Base-by-base conservation (phyloP, 1,140 invertebrate genomes). In the Paralvinella palmiformis region DNA sequence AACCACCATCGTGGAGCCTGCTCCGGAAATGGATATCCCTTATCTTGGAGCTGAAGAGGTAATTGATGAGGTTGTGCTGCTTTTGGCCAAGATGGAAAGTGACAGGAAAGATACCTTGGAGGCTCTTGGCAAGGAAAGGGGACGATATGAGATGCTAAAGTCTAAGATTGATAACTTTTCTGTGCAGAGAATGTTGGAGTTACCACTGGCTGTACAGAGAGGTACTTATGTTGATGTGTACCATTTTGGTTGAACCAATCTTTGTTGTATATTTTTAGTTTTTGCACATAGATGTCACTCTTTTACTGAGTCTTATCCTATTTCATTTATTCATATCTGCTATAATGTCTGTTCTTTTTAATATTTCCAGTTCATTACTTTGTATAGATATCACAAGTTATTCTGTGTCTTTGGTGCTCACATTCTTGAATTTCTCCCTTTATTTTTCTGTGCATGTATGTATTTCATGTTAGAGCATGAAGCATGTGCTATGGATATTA, bases 41-140 rank as follows among this genome's bases (percentile, higher is more conserved):
- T 77, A 74, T 64, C 66, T 78, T 17, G 78, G 75, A n/a, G 75
- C 75, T 27, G 73, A 77, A 33, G 74, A 77, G 33, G 78, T 75
- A 0, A 70, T 78, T 36, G 71, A 75, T 31, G 78, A 79, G 65
- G 73, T 76, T 3, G 65, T 78, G 17, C 71, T 70, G 0, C 62
- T 79, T 57, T 50, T 79, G 33, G 75, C 73, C 17, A 60, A 73
- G 33, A 67, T 79, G 3, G 78, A 79, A 59, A 73, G 69, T 59
- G 76, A 79, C 35, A 56, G 75, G 17, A 64, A 67, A 36, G 73
- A 77, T 48, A 73, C 74, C 1, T 62, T 69, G 53, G 63, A 69
- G 17, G 59, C 55, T n/a, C 67, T 75, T 36, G 45, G 65, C 31
- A 65, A 70, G 29, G 76, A 79, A 61, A 69, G 69, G 41, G 64